Evolutionary conservation across 1,140 invertebrate genomes (phyloP).

Genomic region (Harlomillsia oculata): DNA sequence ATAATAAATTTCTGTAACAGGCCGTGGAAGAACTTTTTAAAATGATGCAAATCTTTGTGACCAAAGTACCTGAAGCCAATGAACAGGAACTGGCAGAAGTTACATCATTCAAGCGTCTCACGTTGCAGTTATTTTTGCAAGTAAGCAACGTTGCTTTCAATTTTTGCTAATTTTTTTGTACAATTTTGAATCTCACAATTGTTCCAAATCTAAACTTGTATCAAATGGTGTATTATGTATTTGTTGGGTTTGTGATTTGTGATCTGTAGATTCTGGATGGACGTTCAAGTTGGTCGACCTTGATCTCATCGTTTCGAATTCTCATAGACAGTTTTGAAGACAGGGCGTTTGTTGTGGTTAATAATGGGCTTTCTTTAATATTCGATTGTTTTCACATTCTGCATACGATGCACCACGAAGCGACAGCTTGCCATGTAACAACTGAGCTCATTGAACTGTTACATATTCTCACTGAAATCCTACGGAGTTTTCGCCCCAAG

Average conservation of each 20-base stretch:
- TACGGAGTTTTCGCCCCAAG: constrained; percentile 30
- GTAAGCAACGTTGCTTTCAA: constrained; percentile 35
- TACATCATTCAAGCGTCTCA: constrained; percentile 66
- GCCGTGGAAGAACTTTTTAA: constrained; percentile 85
- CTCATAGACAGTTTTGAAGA: constrained; percentile 82
- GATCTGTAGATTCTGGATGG: constrained; percentile 57
- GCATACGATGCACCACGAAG: constrained; percentile 88
- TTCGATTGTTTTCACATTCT: constrained; percentile 82
- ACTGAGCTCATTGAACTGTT: constrained; percentile 73
- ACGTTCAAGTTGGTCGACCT: constrained; percentile 73
- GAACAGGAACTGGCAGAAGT: constrained; percentile 73
- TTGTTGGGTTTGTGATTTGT: constrained; percentile 18
- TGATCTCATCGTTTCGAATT: constrained; percentile 76
- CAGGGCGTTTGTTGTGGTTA: constrained; percentile 73
- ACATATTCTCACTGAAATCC: constrained; percentile 50
- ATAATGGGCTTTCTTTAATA: constrained; percentile 74
- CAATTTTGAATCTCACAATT: too few relatives aligned
- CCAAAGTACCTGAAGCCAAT: constrained; percentile 60
- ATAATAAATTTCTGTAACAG: constrained; percentile 45
- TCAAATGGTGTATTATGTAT: too few relatives aligned
- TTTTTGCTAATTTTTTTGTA: background rate
- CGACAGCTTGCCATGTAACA: constrained; percentile 75
- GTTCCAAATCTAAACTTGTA: too few relatives aligned
- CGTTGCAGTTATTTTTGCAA: constrained; percentile 69
- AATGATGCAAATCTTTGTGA: constrained; percentile 72